These are phyloP conservation scores for Gastrophryne carolinensis DNA, from an alignment of 2,797 vertebrate species.

Conservation along the genomic window DNA sequence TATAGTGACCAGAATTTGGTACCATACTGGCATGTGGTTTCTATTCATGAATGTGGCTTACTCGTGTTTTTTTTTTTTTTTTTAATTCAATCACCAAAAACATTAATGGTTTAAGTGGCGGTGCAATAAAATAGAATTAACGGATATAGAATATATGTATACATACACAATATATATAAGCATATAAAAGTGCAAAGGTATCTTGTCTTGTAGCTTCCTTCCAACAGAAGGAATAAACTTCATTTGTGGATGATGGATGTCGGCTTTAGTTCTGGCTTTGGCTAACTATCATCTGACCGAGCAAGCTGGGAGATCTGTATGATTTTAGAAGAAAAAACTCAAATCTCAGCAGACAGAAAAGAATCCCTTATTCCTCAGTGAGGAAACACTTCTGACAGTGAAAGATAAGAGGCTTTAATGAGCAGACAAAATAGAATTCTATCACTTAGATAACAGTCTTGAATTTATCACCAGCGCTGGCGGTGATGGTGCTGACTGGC, in stretches of 20 bases:
- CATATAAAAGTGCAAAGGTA: constrained; percentile 43
- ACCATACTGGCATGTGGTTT: too few species aligned
- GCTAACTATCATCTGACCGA: neutral
- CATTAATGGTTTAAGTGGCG: neutral
- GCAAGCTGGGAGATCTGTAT: neutral
- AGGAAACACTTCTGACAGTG: neutral
- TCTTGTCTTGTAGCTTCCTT: neutral
- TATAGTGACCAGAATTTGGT: too few species aligned
- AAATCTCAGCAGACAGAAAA: neutral
- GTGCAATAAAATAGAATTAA: neutral
- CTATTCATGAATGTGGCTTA: neutral
- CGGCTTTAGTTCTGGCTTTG: neutral
- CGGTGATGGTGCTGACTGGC: neutral
- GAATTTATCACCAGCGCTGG: neutral
- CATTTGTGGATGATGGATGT: neutral
- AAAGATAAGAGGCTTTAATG: neutral
- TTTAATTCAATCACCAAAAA: too few species aligned
- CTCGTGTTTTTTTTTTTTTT: neutral
- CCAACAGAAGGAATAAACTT: neutral
- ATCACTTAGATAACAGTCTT: constrained; percentile 17
- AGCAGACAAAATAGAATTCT: neutral
- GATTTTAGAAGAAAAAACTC: neutral
- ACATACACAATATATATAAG: neutral
- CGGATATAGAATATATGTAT: neutral
- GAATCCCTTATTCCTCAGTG: neutral